Evolutionary conservation across 2,797 vertebrate species (phyloP).

Genomic region (Bradypodion ventrale): DNA sequence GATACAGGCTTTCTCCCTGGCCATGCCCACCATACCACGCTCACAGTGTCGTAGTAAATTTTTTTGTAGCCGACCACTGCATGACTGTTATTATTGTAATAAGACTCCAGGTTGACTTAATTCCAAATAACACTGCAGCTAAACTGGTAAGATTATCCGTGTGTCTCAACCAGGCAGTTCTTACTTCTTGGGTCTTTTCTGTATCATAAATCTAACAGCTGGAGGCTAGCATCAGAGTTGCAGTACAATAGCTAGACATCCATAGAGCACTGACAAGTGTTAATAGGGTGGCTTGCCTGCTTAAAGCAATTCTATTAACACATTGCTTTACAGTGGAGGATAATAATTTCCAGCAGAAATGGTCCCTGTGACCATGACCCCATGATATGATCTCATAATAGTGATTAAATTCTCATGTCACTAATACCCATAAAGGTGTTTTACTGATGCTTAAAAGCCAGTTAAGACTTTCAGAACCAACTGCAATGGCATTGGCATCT

Average conservation of each 20-base stretch:
- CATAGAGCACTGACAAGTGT: constrained; percentile 48
- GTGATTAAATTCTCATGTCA: constrained; percentile 47
- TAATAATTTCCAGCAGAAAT: constrained; percentile 69
- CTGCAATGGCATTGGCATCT: not conserved
- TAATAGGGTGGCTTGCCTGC: constrained; percentile 54
- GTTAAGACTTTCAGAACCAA: constrained; percentile 1
- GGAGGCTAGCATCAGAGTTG: not conserved
- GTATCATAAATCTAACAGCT: not conserved
- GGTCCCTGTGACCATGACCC: constrained; percentile 42
- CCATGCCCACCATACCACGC: too few species aligned
- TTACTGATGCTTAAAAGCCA: not conserved
- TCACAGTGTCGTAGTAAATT: too few species aligned
- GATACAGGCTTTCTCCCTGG: too few species aligned
- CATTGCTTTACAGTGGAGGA: constrained; percentile 58
- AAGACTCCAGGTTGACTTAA: too few species aligned
- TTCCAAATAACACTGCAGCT: not conserved
- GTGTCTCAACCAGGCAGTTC: not conserved
- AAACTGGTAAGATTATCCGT: not conserved
- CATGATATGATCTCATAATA: constrained; percentile 43
- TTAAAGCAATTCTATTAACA: constrained; percentile 64
- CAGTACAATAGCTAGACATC: constrained; percentile 20
- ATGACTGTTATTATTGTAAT: too few species aligned
- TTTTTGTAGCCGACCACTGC: too few species aligned
- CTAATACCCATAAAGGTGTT: not conserved
- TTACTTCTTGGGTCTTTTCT: not conserved